phyloP scores from a whole-genome alignment of 1,140 invertebrate genomes.

The Drosophila serrata region DNA sequence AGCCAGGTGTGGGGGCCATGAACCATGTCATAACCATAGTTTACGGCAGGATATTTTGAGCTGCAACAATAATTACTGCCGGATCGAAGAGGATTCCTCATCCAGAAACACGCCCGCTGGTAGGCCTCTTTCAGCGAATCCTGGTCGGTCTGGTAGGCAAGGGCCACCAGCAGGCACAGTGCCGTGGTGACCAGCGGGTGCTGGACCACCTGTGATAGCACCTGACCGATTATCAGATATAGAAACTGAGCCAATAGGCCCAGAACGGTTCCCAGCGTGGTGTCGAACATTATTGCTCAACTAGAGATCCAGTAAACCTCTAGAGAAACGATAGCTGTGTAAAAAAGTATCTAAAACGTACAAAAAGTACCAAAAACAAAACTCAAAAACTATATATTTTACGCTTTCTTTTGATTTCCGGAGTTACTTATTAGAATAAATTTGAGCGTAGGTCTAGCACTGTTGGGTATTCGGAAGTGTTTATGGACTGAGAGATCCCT shows the following conservation, averaged over 20 bases:
- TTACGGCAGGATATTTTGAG: background rate
- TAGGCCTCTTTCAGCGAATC: conserved; percentile 24
- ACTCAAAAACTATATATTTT: conserved; percentile 18
- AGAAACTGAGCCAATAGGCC: conserved; percentile 36
- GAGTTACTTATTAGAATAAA: conserved; percentile 13
- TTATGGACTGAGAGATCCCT: conserved; percentile 8
- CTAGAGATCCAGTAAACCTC: background rate
- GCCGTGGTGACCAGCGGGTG: conserved; percentile 55
- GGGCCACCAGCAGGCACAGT: conserved; percentile 32
- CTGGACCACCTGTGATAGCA: conserved; percentile 41
- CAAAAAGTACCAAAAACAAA: conserved; percentile 34
- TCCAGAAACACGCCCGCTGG: background rate
- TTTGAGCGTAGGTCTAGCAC: conserved; percentile 3
- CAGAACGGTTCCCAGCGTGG: conserved; percentile 48
- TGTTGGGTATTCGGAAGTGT: conserved; percentile 26
- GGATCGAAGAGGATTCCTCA: background rate
- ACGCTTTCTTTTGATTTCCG: conserved; percentile 3
- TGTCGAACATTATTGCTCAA: conserved; percentile 58
- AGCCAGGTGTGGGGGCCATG: conserved; percentile 85
- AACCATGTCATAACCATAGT: conserved; percentile 34
- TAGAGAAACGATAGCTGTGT: background rate
- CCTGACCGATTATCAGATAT: conserved; percentile 40
- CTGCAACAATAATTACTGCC: background rate
- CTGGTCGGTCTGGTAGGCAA: conserved; percentile 42
- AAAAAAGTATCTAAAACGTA: conserved; percentile 7